These are phyloP conservation scores for Lasioglossum marginatum DNA, from an alignment of 2,888 invertebrate genomes.

Conservation along the genomic window DNA sequence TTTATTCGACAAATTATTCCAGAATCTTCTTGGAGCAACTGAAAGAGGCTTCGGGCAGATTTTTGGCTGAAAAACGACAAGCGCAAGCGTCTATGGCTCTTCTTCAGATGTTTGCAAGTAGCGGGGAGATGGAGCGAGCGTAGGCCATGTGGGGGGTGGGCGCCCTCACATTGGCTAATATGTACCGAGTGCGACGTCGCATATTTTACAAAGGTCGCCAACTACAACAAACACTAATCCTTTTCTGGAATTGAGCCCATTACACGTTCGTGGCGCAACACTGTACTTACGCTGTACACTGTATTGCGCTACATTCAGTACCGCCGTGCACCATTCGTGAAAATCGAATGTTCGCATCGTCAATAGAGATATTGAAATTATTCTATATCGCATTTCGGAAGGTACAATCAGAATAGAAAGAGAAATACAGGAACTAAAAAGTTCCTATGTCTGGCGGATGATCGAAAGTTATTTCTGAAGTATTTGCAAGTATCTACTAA, in stretches of 20 bases:
- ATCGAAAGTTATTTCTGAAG: slow-evolving; percentile 39
- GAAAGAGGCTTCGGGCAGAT: slow-evolving; percentile 94
- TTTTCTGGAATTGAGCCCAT: slow-evolving; percentile 83
- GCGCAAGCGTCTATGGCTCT: slow-evolving; percentile 95
- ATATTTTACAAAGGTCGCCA: slow-evolving; percentile 83
- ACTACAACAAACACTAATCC: slow-evolving; percentile 81
- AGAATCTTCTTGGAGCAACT: slow-evolving; percentile 91
- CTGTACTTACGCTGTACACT: not conserved
- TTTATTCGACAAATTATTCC: slow-evolving; percentile 38
- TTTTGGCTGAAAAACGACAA: slow-evolving; percentile 92
- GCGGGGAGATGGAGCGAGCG: slow-evolving; percentile 83
- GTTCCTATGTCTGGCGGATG: slow-evolving; percentile 37
- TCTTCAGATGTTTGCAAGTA: slow-evolving; percentile 88
- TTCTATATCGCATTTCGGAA: slow-evolving; percentile 33
- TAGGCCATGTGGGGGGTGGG: slow-evolving; percentile 84
- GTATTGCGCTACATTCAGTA: slow-evolving; percentile 33
- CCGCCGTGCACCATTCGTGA: slow-evolving; percentile 33
- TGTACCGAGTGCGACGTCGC: slow-evolving; percentile 83
- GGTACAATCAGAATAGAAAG: slow-evolving; percentile 28
- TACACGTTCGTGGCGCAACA: slow-evolving; percentile 40
- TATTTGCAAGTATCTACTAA: slow-evolving; percentile 52
- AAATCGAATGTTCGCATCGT: slow-evolving; percentile 37
- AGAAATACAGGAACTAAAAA: slow-evolving; percentile 28
- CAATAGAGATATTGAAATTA: slow-evolving; percentile 42
- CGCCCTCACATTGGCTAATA: slow-evolving; percentile 83